A percentile compares a stretch with the other conserved stretches of the same genome.
These are phyloP conservation scores for Drosophila quinaria DNA, from an alignment of 2,888 invertebrate genomes.

Conservation along the genomic window DNA sequence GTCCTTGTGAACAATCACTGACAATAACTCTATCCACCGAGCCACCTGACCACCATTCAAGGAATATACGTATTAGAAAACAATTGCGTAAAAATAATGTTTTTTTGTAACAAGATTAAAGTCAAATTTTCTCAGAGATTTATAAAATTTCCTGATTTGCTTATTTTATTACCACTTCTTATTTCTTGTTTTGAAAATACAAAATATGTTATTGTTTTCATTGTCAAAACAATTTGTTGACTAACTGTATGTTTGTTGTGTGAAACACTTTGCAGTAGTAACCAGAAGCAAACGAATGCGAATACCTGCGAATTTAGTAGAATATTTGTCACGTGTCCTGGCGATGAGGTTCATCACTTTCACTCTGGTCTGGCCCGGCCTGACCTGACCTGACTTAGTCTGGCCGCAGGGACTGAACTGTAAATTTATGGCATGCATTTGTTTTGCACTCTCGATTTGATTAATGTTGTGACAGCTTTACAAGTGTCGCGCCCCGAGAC, in stretches of 20 bases:
- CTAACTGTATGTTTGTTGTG: constrained; percentile 9
- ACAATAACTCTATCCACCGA: too few relatives aligned
- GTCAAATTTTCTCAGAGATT: too few relatives aligned
- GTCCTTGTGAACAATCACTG: too few relatives aligned
- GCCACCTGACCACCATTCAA: too few relatives aligned
- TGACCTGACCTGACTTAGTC: constrained; percentile 13
- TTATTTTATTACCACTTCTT: too few relatives aligned
- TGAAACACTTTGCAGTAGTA: constrained; percentile 40
- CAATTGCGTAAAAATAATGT: too few relatives aligned
- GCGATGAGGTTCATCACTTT: constrained; percentile 19
- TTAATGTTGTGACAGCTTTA: constrained; percentile 76
- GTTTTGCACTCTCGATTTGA: constrained; percentile 69
- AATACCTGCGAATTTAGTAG: constrained; percentile 37
- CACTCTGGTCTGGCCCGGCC: constrained; percentile 10
- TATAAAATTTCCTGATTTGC: too few relatives aligned
- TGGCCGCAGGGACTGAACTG: constrained; percentile 51
- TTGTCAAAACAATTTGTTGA: background rate
- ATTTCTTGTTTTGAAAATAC: background rate
- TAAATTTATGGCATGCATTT: constrained; percentile 72
- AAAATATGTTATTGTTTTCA: background rate
- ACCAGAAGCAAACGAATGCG: constrained; percentile 14
- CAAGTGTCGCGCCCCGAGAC: constrained; percentile 66
- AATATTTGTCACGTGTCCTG: constrained; percentile 39
- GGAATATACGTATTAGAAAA: too few relatives aligned
- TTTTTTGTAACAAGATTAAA: too few relatives aligned